Base-by-base conservation (phyloP, 2,797 vertebrate species). In the Tadarida brasiliensis region DNA sequence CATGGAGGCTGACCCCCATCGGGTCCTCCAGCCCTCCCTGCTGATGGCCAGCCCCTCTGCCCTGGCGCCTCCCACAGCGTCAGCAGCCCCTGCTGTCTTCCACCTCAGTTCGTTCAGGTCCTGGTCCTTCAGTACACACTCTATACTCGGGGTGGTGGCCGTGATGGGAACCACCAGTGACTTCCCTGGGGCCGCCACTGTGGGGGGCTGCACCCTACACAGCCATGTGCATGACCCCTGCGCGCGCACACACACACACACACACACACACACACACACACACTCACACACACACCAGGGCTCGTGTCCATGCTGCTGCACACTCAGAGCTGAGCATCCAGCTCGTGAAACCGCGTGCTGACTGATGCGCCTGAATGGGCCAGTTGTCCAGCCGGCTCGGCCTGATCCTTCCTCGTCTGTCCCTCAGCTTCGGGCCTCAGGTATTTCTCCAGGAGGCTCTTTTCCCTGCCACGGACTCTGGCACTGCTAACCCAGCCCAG, bases 231-330 rank as follows among this genome's bases (percentile, higher is more conserved):
- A 7, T 1, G 33, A 63, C 5, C 19, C 33, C 35, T 10, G 54
- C 12, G 47, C 54, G 54, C 7, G 16, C 4, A 1, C 5, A 7
- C 16, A 8, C 7, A 4, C 0, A 4, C 2, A 3, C 61, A 7
- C 61, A 7, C 61, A 17, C 28, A 22, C 74, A 24, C 49, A 35
- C 54, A 26, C 33, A n/a, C 54, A 63, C 12, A 20, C 16, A 28
- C 83, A 57, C 44, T 28, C 82, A 11, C 51, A 8, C 51, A 20
- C 49, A 3, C 24, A 10, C 1, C 3, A 14, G 51, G 30, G 30
- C 35, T 20, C 15, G 74, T n/a, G 61, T 15, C 59, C 3, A 5
- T 1, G 33, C 24, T n/a, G 28, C 54, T 1, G 1, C 54, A 54
- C 4, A 1, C 20, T 61, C 19, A 7, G 88, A 74, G 56, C 14